A percentile compares a stretch with the other conserved stretches of the same genome.
Evolutionary conservation across 2,113 vertebrate genomes (phyloP).

Genomic region (Zosterops pallidus): DNA sequence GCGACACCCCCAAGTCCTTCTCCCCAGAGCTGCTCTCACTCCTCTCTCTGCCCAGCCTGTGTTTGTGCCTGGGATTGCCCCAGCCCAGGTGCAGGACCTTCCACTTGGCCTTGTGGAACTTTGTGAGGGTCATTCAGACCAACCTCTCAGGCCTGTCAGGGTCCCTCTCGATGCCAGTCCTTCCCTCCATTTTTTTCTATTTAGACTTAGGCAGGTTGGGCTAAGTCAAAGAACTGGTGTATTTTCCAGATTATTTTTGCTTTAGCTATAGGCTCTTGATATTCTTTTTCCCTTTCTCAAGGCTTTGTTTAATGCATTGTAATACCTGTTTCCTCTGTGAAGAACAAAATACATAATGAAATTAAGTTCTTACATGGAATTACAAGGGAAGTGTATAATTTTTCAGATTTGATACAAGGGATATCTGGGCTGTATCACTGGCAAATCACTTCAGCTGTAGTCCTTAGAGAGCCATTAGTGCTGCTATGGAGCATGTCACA

Average conservation of each 20-base stretch:
- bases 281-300: not conserved
- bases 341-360: not conserved
- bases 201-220: not conserved
- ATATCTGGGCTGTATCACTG: not conserved
- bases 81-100: not conserved
- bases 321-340: not conserved
- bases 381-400: not conserved
- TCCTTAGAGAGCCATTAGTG: not conserved
- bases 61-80: not conserved
- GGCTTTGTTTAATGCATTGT: not conserved
- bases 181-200: not conserved
- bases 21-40: not conserved
- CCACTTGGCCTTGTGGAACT: not conserved
- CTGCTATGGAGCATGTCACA: not conserved
- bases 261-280: not conserved
- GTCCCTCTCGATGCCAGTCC: not conserved
- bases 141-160: not conserved
- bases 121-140: not conserved
- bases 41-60: not conserved
- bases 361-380: not conserved
- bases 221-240: not conserved
- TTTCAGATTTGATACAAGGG: not conserved
- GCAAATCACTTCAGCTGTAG: not conserved
- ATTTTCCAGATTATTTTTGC: not conserved
- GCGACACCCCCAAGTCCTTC: not conserved